Evolutionary conservation across 2,888 invertebrate species (phyloP).

Genomic region (Cryptocephalus moraei): DNA sequence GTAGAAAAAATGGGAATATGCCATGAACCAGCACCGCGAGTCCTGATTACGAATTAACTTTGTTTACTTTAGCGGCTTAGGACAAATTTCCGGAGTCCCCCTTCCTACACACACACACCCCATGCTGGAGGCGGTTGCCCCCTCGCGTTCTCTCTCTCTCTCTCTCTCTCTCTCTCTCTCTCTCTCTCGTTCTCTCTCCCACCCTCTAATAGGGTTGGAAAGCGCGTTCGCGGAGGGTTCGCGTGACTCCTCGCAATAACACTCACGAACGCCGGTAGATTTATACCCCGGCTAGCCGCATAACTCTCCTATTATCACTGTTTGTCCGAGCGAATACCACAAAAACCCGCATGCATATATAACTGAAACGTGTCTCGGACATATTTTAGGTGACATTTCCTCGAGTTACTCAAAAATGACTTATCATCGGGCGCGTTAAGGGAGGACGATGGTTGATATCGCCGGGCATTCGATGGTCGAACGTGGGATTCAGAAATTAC

Average conservation of each 20-base stretch:
- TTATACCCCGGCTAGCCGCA: constrained; percentile 29
- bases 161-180: too few species aligned
- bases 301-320: constrained; percentile 37
- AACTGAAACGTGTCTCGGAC: constrained; percentile 5
- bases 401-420: background rate
- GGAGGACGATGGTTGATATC: too few species aligned
- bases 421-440: background rate
- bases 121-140: constrained; percentile 5
- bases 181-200: too few species aligned
- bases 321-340: constrained; percentile 31
- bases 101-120: background rate
- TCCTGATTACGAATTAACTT: too few species aligned
- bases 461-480: too few species aligned
- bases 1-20: too few species aligned
- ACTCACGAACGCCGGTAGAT: constrained; percentile 33
- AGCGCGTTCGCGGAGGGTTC: constrained; percentile 9
- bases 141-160: constrained; percentile 2
- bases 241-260: constrained; percentile 33
- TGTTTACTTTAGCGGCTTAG: background rate
- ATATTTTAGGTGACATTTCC: background rate
- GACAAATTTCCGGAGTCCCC: background rate
- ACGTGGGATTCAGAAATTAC: too few species aligned
- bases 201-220: constrained; percentile 6
- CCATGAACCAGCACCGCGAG: too few species aligned
- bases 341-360: constrained; percentile 28